phyloP scores from a whole-genome alignment of 2,113 vertebrate genomes.

The Pterocles gutturalis region DNA sequence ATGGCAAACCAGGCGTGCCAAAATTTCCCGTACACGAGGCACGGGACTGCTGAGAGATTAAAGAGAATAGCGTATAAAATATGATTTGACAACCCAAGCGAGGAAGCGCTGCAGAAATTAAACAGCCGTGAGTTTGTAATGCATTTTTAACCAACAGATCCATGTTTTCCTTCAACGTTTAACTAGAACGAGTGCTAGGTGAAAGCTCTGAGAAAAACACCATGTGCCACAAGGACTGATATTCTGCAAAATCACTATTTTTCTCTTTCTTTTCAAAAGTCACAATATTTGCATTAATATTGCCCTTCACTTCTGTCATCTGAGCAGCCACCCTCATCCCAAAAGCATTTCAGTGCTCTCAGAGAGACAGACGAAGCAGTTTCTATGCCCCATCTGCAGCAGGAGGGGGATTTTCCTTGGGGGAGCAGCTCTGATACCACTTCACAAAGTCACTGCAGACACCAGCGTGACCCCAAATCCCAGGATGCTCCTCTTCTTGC shows the following conservation, averaged over 20 bases:
- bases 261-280: background rate
- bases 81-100: background rate
- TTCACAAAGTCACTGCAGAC: background rate
- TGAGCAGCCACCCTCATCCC: background rate
- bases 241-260: background rate
- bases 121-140: background rate
- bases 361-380: background rate
- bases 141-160: background rate
- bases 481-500: background rate
- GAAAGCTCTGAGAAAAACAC: background rate
- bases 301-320: background rate
- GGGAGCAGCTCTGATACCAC: background rate
- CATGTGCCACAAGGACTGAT: rapidly evolving
- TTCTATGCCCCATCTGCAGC: background rate
- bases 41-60: background rate
- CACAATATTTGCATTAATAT: background rate
- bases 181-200: background rate
- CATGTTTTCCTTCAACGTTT: background rate
- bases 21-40: background rate
- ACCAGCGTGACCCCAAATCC: rapidly evolving
- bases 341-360: background rate
- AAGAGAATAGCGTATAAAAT: background rate
- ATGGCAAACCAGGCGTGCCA: background rate
- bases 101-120: background rate
- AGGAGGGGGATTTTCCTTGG: background rate